Evolutionary conservation across 2,797 vertebrate genomes (phyloP), one percentile per base, ranked within the genome.

Genomic region (Bucorvus abyssinicus): DNA sequence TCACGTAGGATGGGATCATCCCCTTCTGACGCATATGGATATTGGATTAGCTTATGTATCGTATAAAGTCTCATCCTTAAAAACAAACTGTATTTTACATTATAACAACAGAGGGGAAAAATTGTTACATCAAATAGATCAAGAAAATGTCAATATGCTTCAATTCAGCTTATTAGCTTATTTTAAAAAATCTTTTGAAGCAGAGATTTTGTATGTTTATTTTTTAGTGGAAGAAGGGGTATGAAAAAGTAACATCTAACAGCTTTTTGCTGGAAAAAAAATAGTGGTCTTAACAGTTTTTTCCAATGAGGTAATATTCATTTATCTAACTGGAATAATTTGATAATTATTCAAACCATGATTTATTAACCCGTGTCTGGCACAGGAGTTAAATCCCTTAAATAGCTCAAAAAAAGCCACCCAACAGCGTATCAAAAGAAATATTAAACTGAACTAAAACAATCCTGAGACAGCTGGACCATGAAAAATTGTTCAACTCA

Each of bases 401-500:
- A 97, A 97, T 87, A 94, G 63, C 69, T 91, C 30, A 30, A 76
- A 93, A 95, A 70, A 95, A 94, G 32, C 30, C 22, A 21, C 34
- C 27, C 49, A 52, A 61, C 53, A 95, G 90, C 87, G 89, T 96
- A 96, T 96, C 88, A 93, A 96, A 96, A 96, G 93, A 97, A 95
- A 96, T 94, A 95, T 95, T 96, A 96, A 96, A 94, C 87, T 79
- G 92, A 96, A 97, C 90, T 95, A 96, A 95, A 97, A 96, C 95
- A 98, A 97, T 97, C 95, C 96, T 22, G 91, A 98, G 98, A 98
- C 98, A 98, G 98, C 97, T 95, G 93, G 97, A 98, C 98, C 98
- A 98, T 98, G 98, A 99, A 98, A 98, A 98, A 99, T 98, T 98
- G 97, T 97, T 98, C 96, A 97, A 97, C 97, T 97, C 94, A 45